Conservation (phyloP, 2,888 invertebrate species). For the Mamestra brassicae region DNA sequence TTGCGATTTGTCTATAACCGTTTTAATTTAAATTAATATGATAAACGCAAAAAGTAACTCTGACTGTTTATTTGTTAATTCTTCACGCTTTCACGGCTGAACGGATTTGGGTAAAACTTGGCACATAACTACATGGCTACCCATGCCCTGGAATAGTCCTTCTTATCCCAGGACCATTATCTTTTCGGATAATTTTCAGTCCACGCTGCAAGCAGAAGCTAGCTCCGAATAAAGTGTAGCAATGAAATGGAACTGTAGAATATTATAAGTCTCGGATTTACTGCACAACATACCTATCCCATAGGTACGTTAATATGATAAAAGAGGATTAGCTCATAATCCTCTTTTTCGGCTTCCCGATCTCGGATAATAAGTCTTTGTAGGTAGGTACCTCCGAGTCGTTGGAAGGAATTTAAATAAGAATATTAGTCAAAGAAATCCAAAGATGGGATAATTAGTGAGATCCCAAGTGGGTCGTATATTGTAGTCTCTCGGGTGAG, state of each 20-base stretch:
- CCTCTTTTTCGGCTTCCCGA: slow-evolving; percentile 22
- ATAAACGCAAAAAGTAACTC: no score
- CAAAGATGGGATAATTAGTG: slow-evolving; percentile 39
- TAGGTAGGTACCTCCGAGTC: slow-evolving; percentile 3
- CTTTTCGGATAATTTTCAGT: background rate
- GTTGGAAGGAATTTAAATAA: slow-evolving; percentile 36
- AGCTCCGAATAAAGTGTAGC: no score
- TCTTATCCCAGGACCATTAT: background rate
- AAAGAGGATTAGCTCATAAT: slow-evolving; percentile 25
- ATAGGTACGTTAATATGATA: slow-evolving; percentile 1
- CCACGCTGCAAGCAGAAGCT: background rate
- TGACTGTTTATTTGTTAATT: no score
- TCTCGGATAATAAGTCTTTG: slow-evolving; percentile 17
- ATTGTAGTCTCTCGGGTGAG: slow-evolving; percentile 8
- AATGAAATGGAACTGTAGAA: background rate
- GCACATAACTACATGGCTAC: no score
- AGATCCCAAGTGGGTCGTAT: slow-evolving; percentile 19
- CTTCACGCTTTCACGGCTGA: no score
- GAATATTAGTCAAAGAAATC: slow-evolving; percentile 47
- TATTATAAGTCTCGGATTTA: background rate
- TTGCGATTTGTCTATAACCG: background rate
- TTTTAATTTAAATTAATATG: no score
- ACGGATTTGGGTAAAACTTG: no score
- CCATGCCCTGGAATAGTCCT: no score
- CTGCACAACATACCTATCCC: background rate